phyloP scores from a whole-genome alignment of 2,888 invertebrate species.

The Selenia dentaria region DNA sequence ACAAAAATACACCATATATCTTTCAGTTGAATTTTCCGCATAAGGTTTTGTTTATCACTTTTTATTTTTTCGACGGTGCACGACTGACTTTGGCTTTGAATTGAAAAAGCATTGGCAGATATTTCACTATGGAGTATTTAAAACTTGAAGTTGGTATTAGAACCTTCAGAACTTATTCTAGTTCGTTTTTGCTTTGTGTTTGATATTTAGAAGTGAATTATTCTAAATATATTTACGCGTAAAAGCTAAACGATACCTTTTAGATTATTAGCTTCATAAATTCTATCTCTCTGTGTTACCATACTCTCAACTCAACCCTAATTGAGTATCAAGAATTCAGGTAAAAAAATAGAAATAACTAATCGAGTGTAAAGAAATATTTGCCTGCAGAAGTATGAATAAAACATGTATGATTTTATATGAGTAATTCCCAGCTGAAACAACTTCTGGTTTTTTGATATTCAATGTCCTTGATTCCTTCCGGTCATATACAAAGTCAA shows the following conservation, averaged over 20 bases:
- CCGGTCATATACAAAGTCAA: slow-evolving; percentile 30
- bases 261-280: no score
- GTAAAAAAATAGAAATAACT: no score
- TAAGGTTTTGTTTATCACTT: slow-evolving; percentile 48
- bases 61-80: slow-evolving; percentile 35
- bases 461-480: slow-evolving; percentile 13
- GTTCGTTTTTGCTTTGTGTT: neutral
- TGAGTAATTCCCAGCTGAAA: neutral
- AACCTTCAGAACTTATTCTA: no score
- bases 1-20: slow-evolving; percentile 77
- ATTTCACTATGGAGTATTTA: neutral
- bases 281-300: no score
- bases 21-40: slow-evolving; percentile 63
- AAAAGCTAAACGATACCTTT: no score
- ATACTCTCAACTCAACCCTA: no score
- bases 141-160: neutral
- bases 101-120: slow-evolving; percentile 19
- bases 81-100: slow-evolving; percentile 26
- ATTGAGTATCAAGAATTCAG: no score
- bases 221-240: no score
- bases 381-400: no score
- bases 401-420: no score
- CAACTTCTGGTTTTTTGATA: neutral
- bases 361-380: no score
- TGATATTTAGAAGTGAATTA: neutral